Conservation (phyloP, 1,140 invertebrate genomes). For the Drosophila orosa region DNA sequence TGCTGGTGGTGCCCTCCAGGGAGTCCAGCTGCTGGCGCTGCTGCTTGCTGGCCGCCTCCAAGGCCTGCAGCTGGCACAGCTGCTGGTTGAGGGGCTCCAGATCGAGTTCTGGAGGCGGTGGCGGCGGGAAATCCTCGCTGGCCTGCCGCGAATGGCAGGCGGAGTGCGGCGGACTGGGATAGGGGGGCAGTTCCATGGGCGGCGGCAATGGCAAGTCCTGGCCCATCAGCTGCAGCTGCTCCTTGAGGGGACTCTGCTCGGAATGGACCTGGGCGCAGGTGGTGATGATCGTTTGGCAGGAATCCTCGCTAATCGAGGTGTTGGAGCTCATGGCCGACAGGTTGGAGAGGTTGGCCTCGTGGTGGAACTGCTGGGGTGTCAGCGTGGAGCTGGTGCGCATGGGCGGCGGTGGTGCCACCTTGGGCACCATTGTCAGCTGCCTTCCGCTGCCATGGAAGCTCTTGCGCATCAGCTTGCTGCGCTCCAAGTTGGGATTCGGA, state of each 20-base stretch:
- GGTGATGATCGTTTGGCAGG: constrained; percentile 91
- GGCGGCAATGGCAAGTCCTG: constrained; percentile 43
- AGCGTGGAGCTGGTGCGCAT: constrained; percentile 90
- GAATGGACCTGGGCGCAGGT: constrained; percentile 91
- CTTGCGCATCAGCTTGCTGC: constrained; percentile 94
- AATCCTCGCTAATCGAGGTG: constrained; percentile 91
- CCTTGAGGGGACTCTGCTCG: constrained; percentile 89
- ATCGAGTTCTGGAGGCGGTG: constrained; percentile 91
- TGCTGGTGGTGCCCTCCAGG: constrained; percentile 84
- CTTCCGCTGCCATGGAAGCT: constrained; percentile 94
- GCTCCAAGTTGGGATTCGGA: constrained; percentile 92
- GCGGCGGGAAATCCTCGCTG: constrained; percentile 95
- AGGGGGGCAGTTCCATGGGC: constrained; percentile 89
- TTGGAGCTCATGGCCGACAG: constrained; percentile 87
- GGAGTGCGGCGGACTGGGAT: constrained; percentile 90
- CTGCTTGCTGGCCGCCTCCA: constrained; percentile 79
- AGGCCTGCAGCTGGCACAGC: constrained; percentile 84
- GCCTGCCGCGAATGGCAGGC: constrained; percentile 92
- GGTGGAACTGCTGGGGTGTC: constrained; percentile 81
- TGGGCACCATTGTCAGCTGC: constrained; percentile 90
- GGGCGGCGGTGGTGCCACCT: constrained; percentile 94
- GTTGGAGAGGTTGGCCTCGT: constrained; percentile 81
- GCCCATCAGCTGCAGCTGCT: constrained; percentile 53
- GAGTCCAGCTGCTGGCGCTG: constrained; percentile 74
- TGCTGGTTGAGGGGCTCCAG: constrained; percentile 86